Base-by-base conservation (phyloP, 2,797 vertebrate genomes). In the Netta rufina region DNA sequence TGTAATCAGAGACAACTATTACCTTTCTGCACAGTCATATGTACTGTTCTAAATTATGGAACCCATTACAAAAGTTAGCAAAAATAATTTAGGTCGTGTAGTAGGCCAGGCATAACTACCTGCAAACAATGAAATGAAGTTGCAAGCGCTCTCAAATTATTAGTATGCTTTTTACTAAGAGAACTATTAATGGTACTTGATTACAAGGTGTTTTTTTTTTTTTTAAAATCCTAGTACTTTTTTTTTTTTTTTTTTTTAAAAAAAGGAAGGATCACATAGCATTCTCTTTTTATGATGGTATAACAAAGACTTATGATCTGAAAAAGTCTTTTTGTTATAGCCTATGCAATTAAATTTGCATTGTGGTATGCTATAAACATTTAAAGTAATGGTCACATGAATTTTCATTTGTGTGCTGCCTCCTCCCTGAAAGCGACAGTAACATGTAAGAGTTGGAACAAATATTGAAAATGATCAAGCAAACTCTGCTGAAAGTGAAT, bases 31-130 rank as follows among this genome's bases (percentile, higher is more conserved):
- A 62, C 39, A 87, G 54, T 74, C 4, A 0, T 53, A 62, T 72
- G 75, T 43, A 78, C 7, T 71, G 58, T 30, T 78, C 60, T 88
- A 67, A 84, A 93, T 64, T 70, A 27, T 36, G 21, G 15, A 88
- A 43, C 18, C 32, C 51, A 60, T 78, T 76, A 86, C 14, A 92
- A 89, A 76, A 88, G 81, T 86, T 62, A 84, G 73, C 47, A 87
- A 75, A 39, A 72, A 16, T 51, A 81, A 94, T 81, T 88, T 53
- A 92, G 84, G 89, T 92, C 82, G 81, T 11, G 17, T 19, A 86
- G 76, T 36, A 93, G 66, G 76, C 77, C 73, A 89, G 39, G 38
- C 32, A 4, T 43, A 92, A 78, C 58, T 81, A 67, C 49, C 1
- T 3, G 61, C 56, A 94, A 51, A 84, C 28, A 82, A 66, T 6